Evolutionary conservation across 1,140 invertebrate genomes (phyloP).

Genomic region (Armadillidium nasatum): DNA sequence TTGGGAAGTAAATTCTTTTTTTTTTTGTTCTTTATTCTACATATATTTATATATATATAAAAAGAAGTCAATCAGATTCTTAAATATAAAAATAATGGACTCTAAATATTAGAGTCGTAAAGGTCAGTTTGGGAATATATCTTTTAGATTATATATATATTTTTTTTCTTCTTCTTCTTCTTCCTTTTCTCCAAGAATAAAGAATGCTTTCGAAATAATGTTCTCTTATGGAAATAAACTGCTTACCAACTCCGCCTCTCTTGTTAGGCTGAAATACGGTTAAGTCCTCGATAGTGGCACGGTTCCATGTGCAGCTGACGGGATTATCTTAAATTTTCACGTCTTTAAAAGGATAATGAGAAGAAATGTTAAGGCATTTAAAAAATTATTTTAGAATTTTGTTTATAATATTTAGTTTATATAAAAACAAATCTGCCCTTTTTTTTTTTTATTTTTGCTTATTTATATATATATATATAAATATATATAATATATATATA

Average conservation of each 20-base stretch:
- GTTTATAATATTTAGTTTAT: too few relatives aligned
- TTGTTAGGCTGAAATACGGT: neutral
- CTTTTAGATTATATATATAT: neutral
- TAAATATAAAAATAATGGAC: too few relatives aligned
- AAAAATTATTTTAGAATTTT: too few relatives aligned
- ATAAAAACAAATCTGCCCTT: too few relatives aligned
- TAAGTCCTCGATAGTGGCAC: neutral
- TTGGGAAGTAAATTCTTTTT: neutral
- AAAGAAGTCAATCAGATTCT: too few relatives aligned
- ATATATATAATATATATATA: too few relatives aligned
- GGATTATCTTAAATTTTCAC: constrained; percentile 1
- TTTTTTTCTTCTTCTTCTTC: neutral
- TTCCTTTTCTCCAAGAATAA: neutral
- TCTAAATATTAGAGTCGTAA: too few relatives aligned
- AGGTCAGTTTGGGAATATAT: too few relatives aligned
- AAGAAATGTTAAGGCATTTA: neutral
- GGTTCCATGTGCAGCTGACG: neutral
- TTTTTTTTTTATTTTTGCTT: too few relatives aligned
- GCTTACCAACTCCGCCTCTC: constrained; percentile 1
- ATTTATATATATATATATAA: too few relatives aligned
- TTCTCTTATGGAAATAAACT: constrained; percentile 2
- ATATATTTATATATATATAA: too few relatives aligned
- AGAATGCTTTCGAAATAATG: constrained; percentile 5
- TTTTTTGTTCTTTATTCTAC: neutral
- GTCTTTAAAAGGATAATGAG: neutral